Base-by-base conservation (phyloP, 1,140 invertebrate genomes). In the Luehdorfia chinensis region DNA sequence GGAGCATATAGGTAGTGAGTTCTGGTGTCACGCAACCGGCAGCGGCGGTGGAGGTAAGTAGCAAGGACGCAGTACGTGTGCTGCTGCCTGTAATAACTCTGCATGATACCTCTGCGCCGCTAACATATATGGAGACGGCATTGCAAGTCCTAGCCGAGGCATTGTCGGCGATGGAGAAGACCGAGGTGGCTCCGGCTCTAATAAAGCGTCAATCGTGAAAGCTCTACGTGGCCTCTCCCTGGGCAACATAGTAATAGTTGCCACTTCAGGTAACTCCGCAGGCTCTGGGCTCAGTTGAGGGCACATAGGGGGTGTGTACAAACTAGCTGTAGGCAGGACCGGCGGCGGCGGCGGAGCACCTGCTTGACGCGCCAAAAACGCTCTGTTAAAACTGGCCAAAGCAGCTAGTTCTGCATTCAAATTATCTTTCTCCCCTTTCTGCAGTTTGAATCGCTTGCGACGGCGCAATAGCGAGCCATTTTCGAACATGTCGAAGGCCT, bases 401-500 rank as follows among this genome's bases (percentile, higher is more conserved):
- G 94, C 93, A 1, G 94, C 88, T 0, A 90, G 47, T 61, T 91
- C 90, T 23, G 89, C 89, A 19, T 90, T 89, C 7, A 90, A 55
- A 13, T 88, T 80, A 34, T 89, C 88, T 51, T 89, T 89, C 47
- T 90, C 88, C 15, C 86, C 87, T 39, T 94, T 94, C 59, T 92
- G 90, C 27, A 91, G 55, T 65, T 90, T 90, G 47, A 91, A 91
- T 2, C 90, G 81, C 58, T 90, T 90, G 30, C 95, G 88, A 16
- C 96, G 87, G 11, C 96, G 84, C 1, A 97, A 87, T 59, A 96
- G 92, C 18, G 93, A 95, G 6, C 96, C 96, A 73, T 97, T 97
- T 66, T 96, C 95, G 80, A 97, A 97, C 96, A 97, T 97, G 74
- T 95, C 93, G 18, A 95, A 91, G 18, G 94, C 94, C 49, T 91